Percentiles rank a stretch among this genome's conserved stretches.
These are phyloP conservation scores for Daubentonia madagascariensis DNA, from an alignment of 2,113 vertebrate genomes.

Conservation along the genomic window DNA sequence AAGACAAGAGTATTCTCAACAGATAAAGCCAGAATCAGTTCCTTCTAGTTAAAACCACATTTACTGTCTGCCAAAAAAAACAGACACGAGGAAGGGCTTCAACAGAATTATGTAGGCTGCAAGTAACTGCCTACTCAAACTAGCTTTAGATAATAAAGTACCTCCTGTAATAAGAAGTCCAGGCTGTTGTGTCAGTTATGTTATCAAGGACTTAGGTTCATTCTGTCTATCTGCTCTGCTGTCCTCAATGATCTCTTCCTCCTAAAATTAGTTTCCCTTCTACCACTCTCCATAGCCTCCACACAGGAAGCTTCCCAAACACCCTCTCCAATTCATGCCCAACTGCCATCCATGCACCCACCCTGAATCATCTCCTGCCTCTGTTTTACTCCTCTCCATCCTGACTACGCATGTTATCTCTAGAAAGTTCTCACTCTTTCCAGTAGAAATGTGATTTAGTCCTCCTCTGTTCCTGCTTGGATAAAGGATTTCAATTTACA, in stretches of 20 bases:
- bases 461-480: background rate
- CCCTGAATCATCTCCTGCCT: background rate
- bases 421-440: background rate
- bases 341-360: background rate
- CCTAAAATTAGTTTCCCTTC: background rate
- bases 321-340: background rate
- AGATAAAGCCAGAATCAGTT: background rate
- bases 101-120: background rate
- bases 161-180: background rate
- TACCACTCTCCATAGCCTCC: background rate
- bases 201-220: background rate
- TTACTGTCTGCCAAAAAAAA: background rate
- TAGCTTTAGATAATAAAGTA: background rate
- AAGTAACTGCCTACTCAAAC: background rate
- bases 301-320: background rate
- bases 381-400: background rate
- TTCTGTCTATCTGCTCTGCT: background rate
- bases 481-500: background rate
- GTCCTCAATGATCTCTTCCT: background rate
- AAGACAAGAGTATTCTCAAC: background rate
- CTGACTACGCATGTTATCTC: background rate
- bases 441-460: background rate
- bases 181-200: background rate
- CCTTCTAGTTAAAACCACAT: constrained; percentile 13
- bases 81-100: background rate